These are phyloP conservation scores for Varanus salvator DNA, from an alignment of 2,113 vertebrate genomes.

Conservation along the genomic window DNA sequence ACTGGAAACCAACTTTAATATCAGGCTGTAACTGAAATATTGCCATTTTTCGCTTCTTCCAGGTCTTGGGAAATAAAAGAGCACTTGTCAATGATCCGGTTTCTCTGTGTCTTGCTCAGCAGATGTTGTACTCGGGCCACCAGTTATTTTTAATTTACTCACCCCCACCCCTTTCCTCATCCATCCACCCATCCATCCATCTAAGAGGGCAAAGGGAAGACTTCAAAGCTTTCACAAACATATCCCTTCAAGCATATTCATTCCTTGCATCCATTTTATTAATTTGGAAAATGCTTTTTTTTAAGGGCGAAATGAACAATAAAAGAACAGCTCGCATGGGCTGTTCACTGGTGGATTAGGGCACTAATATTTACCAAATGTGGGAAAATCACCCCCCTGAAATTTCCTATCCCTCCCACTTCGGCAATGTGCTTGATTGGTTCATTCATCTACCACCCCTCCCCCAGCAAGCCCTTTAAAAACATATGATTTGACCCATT, in stretches of 20 bases:
- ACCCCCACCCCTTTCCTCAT: background rate
- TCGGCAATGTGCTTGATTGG: conserved; percentile 31
- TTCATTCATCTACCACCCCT: conserved; percentile 15
- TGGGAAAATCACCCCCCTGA: background rate
- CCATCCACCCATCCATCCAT: conserved; percentile 21
- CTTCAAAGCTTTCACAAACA: conserved; percentile 17
- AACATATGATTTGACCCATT: conserved; percentile 23
- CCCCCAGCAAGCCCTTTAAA: conserved; percentile 18
- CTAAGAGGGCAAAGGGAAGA: conserved; percentile 29
- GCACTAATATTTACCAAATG: conserved; percentile 50
- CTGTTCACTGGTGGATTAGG: conserved; percentile 27
- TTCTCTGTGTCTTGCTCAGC: conserved; percentile 10
- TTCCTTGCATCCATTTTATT: conserved; percentile 30
- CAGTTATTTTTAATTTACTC: conserved; percentile 25
- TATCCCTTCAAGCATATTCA: conserved; percentile 21
- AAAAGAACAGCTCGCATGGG: conserved; percentile 28
- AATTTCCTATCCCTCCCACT: conserved; percentile 35
- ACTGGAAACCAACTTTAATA: background rate
- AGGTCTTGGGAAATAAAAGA: background rate
- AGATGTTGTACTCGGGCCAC: conserved; percentile 28
- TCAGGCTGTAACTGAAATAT: background rate
- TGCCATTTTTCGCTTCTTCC: background rate
- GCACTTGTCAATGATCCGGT: background rate
- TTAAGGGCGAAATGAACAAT: conserved; percentile 33
- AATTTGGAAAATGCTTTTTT: conserved; percentile 31